Base-by-base conservation (phyloP, 2,888 invertebrate species). In the Agonum fuliginosum region DNA sequence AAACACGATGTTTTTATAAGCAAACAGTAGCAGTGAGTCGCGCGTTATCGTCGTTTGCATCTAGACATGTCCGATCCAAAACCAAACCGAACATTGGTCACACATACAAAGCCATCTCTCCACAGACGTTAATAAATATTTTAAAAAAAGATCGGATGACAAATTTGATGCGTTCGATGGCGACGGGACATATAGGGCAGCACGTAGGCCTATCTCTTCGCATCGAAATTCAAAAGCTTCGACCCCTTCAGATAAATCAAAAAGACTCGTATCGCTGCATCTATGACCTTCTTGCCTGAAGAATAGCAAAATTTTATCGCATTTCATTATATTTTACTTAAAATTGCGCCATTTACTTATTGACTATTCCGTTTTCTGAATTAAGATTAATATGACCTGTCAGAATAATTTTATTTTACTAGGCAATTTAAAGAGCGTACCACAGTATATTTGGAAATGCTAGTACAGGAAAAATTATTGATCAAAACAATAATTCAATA, bases 71-170 rank as follows among this genome's bases (percentile, higher is more conserved):
- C 75, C 51, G 54, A 67, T 65, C 34, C 65, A 65, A 75, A 75
- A 75, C 48, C 30, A 67, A 75, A 75, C 17, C 43, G 46, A 71
- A 41, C 37, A 41, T 51, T 54, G 48, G 30, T 43, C 54, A 65
- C 65, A 46, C 46, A 65, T 62, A 58, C 65, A 62, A 30, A 67
- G 41, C 67, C 67, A 67, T 41, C 41, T 14, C 27, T 41, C 10
- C 62, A 54, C 76, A 76, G 70, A 76, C 69, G 69, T 70, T 76
- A 76, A 75, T 76, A 69, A 76, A 76, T 76, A 76, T 76, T 76
- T 76, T 34, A n/a, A 54, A 76, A 77, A n/a, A 58, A 54, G 65
- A 4, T 20, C 20, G 70, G 54, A 76, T 76, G 76, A 76, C 76
- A 76, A 76, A 77, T 77, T 77, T 77, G 77, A 77, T 77, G 70